phyloP scores from a whole-genome alignment of 2,113 vertebrate genomes.

The Seriola quinqueradiata region DNA sequence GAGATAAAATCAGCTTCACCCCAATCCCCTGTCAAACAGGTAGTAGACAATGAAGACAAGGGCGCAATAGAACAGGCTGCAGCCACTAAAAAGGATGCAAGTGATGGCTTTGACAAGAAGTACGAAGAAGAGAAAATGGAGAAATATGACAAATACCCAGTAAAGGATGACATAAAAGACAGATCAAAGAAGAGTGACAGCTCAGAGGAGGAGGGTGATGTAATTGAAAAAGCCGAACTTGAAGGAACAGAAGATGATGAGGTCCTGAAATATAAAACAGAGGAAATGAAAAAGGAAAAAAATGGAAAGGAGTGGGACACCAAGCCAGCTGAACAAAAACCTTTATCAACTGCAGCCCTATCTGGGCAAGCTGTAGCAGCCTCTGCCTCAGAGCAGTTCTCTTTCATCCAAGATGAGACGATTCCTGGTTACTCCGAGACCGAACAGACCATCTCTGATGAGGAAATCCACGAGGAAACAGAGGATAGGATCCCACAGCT shows the following conservation, averaged over 20 bases:
- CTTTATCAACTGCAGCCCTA: slow-evolving; percentile 4
- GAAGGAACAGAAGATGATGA: slow-evolving; percentile 91
- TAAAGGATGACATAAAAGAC: slow-evolving; percentile 66
- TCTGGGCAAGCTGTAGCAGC: slow-evolving; percentile 33
- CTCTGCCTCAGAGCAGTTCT: slow-evolving; percentile 89
- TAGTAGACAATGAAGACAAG: slow-evolving; percentile 64
- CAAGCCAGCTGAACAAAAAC: slow-evolving; percentile 68
- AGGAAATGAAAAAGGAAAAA: slow-evolving; percentile 81
- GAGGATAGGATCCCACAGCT: slow-evolving; percentile 92
- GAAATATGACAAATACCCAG: slow-evolving; percentile 72
- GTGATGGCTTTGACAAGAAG: slow-evolving; percentile 80
- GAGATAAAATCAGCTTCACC: slow-evolving; percentile 74
- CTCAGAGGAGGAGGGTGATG: slow-evolving; percentile 88
- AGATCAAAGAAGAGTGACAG: slow-evolving; percentile 86
- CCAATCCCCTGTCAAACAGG: slow-evolving; percentile 54
- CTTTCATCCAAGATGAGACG: slow-evolving; percentile 97
- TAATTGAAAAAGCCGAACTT: slow-evolving; percentile 94
- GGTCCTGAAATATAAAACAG: slow-evolving; percentile 74
- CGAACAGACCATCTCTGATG: slow-evolving; percentile 97
- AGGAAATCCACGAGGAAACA: slow-evolving; percentile 95
- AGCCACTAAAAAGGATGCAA: slow-evolving; percentile 58
- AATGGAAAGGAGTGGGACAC: slow-evolving; percentile 75
- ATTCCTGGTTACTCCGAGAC: slow-evolving; percentile 98
- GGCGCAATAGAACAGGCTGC: slow-evolving; percentile 20
- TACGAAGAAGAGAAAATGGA: slow-evolving; percentile 84